Evolutionary conservation across 2,113 vertebrate genomes (phyloP).

Genomic region (Gobio gobio): DNA sequence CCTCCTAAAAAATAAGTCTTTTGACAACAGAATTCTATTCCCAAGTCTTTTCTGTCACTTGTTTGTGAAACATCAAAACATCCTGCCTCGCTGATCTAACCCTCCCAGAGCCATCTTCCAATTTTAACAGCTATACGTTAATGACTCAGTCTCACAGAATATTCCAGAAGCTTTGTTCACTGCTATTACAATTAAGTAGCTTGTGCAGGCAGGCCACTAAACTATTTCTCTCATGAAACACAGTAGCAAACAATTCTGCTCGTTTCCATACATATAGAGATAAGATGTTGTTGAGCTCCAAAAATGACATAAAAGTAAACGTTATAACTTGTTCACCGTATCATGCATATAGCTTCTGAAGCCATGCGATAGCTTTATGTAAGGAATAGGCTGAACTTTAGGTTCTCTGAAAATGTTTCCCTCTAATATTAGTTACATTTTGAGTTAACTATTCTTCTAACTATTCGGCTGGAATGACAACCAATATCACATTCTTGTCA

Average conservation of each 20-base stretch:
- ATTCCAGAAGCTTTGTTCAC: not conserved
- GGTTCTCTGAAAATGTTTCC: not conserved
- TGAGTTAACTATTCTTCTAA: not conserved
- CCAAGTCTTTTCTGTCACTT: slow-evolving; percentile 8
- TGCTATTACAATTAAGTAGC: not conserved
- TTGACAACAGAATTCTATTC: not conserved
- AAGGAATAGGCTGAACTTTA: not conserved
- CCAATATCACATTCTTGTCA: not conserved
- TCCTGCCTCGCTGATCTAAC: slow-evolving; percentile 4
- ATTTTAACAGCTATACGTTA: slow-evolving; percentile 11
- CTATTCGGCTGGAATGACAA: no score
- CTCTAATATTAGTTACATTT: not conserved
- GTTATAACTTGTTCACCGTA: not conserved
- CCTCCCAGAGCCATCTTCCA: slow-evolving; percentile 2
- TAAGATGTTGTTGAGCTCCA: not conserved
- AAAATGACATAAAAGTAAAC: not conserved
- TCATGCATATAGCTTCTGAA: not conserved
- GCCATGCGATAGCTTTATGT: not conserved
- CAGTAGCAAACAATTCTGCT: not conserved
- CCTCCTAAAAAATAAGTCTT: not conserved
- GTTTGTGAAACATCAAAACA: slow-evolving; percentile 1
- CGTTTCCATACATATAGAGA: not conserved
- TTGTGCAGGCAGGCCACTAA: not conserved
- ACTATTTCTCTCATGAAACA: not conserved
- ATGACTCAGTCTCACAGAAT: not conserved